Conservation (phyloP, 2,888 invertebrate genomes). For the Orthosia gracilis region DNA sequence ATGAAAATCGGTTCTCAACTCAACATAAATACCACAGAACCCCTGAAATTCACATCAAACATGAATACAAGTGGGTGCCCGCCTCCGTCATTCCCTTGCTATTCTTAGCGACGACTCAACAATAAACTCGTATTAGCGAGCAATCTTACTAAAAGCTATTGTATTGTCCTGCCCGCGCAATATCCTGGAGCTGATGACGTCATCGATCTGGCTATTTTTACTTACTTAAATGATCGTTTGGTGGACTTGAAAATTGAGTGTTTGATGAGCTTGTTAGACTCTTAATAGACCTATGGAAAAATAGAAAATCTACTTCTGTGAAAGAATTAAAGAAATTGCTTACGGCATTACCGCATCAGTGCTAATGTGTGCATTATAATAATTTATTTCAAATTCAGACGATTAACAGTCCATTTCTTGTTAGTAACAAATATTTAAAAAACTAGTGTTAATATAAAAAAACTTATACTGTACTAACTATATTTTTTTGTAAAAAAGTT, state of each 20-base stretch:
- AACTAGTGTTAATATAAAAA: too few species aligned
- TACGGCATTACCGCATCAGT: too few species aligned
- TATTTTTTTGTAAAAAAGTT: too few species aligned
- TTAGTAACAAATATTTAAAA: too few species aligned
- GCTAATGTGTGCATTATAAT: too few species aligned
- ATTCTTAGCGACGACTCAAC: constrained; percentile 54
- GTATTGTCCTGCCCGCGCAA: constrained; percentile 48
- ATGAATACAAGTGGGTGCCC: constrained; percentile 5
- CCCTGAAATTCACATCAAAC: constrained; percentile 8
- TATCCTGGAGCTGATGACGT: constrained; percentile 48
- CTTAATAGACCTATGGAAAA: neutral
- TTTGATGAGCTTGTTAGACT: constrained; percentile 9
- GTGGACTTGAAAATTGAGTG: constrained; percentile 14
- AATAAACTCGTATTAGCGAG: constrained; percentile 57
- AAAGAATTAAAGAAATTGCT: too few species aligned
- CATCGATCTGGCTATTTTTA: constrained; percentile 52
- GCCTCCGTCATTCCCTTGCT: constrained; percentile 41
- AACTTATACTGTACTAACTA: too few species aligned
- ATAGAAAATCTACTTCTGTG: too few species aligned
- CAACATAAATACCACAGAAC: neutral
- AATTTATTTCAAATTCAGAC: too few species aligned
- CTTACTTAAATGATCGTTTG: constrained; percentile 14
- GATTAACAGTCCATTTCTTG: too few species aligned
- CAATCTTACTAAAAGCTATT: constrained; percentile 64
- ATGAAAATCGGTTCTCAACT: neutral